Percentiles rank a stretch among this genome's conserved stretches.
These are phyloP conservation scores for Serripes groenlandicus DNA, from an alignment of 2,888 invertebrate genomes.

Conservation along the genomic window DNA sequence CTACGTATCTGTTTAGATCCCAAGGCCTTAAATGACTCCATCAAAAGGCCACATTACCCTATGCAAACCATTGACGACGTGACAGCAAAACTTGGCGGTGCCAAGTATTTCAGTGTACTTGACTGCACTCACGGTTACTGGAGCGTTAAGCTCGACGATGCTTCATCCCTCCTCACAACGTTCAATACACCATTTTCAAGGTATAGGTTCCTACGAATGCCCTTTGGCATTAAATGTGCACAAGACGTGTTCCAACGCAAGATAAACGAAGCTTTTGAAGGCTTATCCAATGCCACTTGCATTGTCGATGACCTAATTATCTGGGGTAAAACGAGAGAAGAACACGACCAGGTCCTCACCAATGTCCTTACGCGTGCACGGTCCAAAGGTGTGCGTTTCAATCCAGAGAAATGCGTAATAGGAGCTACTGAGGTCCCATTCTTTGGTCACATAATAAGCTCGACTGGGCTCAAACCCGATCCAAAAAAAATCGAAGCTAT, in stretches of 20 bases:
- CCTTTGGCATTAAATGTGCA: slow-evolving; percentile 59
- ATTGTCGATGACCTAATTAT: too few relatives aligned
- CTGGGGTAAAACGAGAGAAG: too few relatives aligned
- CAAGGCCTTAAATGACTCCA: slow-evolving; percentile 51
- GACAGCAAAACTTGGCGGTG: slow-evolving; percentile 38
- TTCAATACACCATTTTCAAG: slow-evolving; percentile 50
- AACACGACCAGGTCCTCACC: too few relatives aligned
- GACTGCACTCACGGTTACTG: slow-evolving; percentile 30
- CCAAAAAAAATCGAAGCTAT: too few relatives aligned
- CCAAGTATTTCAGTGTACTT: slow-evolving; percentile 31
- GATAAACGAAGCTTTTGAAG: too few relatives aligned
- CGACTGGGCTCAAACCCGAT: too few relatives aligned
- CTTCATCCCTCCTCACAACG: slow-evolving; percentile 43
- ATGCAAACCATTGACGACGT: slow-evolving; percentile 66
- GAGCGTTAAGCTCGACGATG: slow-evolving; percentile 53
- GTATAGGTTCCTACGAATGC: slow-evolving; percentile 44
- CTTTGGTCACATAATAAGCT: too few relatives aligned
- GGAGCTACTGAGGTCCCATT: too few relatives aligned
- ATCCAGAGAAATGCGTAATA: too few relatives aligned
- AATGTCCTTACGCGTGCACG: too few relatives aligned
- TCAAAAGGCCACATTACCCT: slow-evolving; percentile 49
- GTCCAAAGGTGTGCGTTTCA: too few relatives aligned
- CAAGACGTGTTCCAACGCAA: slow-evolving; percentile 55
- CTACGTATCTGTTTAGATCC: slow-evolving; percentile 65
- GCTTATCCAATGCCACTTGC: too few relatives aligned